Evolutionary conservation across 2,888 invertebrate species (phyloP).

Genomic region (Ornithoptera alexandrae): DNA sequence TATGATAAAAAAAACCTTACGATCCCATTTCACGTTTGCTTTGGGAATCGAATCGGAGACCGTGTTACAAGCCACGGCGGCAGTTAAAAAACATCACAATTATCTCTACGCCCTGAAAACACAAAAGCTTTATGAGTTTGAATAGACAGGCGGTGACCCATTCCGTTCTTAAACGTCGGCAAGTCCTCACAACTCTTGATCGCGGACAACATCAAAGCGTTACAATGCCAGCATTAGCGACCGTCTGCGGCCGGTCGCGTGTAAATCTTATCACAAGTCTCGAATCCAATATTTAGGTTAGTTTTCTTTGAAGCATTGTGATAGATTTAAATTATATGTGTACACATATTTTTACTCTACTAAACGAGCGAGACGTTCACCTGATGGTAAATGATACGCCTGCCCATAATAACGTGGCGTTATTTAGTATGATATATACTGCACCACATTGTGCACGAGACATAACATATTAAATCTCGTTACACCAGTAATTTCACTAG

Average conservation of each 20-base stretch:
- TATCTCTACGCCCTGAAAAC: background rate
- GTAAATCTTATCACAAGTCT: background rate
- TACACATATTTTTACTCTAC: too few relatives aligned
- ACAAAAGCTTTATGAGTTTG: background rate
- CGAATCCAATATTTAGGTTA: too few relatives aligned
- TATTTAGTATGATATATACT: too few relatives aligned
- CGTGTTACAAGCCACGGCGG: background rate
- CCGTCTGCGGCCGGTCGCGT: background rate
- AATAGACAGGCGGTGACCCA: conserved; percentile 1
- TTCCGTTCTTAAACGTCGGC: background rate
- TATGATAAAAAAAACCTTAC: background rate
- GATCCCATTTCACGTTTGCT: background rate
- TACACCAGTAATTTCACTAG: too few relatives aligned
- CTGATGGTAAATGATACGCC: too few relatives aligned
- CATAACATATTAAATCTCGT: too few relatives aligned
- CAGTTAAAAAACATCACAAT: background rate
- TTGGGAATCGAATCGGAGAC: background rate
- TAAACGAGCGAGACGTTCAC: too few relatives aligned
- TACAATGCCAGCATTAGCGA: background rate
- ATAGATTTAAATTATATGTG: too few relatives aligned
- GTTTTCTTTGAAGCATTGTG: too few relatives aligned
- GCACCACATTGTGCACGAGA: too few relatives aligned
- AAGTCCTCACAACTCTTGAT: background rate
- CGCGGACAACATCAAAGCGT: background rate
- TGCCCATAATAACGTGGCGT: too few relatives aligned